Evolutionary conservation across 2,888 invertebrate genomes (phyloP), one percentile per base, ranked within the genome.

Genomic region (Tinea semifulvella): DNA sequence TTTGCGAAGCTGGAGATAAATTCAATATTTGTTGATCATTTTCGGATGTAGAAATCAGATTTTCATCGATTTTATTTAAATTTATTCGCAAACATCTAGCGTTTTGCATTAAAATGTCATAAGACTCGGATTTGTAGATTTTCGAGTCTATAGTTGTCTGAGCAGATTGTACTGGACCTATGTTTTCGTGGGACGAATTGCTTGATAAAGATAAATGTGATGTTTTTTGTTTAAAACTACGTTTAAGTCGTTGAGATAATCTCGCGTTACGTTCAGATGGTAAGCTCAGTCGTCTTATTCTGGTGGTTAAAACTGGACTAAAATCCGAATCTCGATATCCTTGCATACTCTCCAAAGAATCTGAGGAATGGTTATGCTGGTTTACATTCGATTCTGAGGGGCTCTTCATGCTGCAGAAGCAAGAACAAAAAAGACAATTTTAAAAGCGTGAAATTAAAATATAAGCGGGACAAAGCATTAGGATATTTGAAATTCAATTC

Each of bases 261-360:
- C 26, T 26, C 7, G 26, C 13, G 14, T 31, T 31, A 11, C n/a
- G 31, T 14, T 31, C 14, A n/a, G 31, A 31, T 31, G 13, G 10
- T 40, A 13, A 13, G n/a, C n/a, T 6, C 11, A 4, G 11, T 3
- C 11, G 4, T 6, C 20, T 42, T 3, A 14, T 2, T 42, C 27
- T 42, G 26, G 6, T 13, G 8, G 8, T 3, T 8, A 42, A 40
- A 20, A 13, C n/a, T 5, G 64, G 66, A 50, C 68, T 75, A 2
- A 50, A 27, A 46, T 76, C 74, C 0, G 77, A 68, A 46, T 76
- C 74, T 56, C 65, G 64, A 49, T 77, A 75, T 2, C 70, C 73
- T 52, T 68, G 68, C n/a, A 63, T 65, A 49, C 68, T 74, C 28
- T 74, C 74, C 39, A 65, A 46, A 1, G 68, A 66, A 38, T 18